Evolutionary conservation across 23 tunicate species (phyloP), one percentile per base, ranked within the genome.

Genomic region (Clavelina lepadiformis): DNA sequence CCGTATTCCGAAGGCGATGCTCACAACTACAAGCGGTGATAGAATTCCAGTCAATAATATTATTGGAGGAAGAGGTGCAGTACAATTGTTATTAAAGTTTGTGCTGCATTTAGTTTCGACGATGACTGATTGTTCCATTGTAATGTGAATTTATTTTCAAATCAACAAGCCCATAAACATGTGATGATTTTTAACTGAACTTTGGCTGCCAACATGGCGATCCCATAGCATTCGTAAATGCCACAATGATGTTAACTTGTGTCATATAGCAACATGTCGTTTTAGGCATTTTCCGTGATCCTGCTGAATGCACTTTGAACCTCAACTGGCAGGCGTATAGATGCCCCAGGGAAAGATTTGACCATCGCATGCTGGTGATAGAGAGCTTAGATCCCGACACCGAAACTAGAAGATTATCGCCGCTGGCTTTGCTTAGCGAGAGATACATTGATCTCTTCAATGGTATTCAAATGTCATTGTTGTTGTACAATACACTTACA

Each of bases 311-410:
- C 56, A 38, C 0, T 15, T 73, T 65, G 75, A 66, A 34, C n/a
- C 29, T 64, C 0, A 55, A 58, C 1, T 88, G 96, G 96, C 86
- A 88, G 29, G 96, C 88, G 20, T 88, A 67, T 49, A 61, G 73
- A 34, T 88, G 96, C 55, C 47, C 49, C 31, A 87, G 96, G 2
- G 51, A 25, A 1, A 72, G 35, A 3, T 22, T 41, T 22, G 77
- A 79, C 51, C 80, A 88, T 73, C 31, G 37, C 33, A 79, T 88
- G 87, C 44, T 88, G 46, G 77, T 88, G 28, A 58, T 88, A 50
- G 96, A 88, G 44, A 88, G 87, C 37, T 35, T 88, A 82, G 96
- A 88, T 33, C 59, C 31, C 2, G 96, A 88, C 61, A 79, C 96
- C 3, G 96, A 88, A 61, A 67, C 68, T 2, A 56, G 96, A 30